A percentile compares a stretch with the other conserved stretches of the same genome.
Evolutionary conservation across 1,140 invertebrate genomes (phyloP).

Genomic region (Drosophila albomicans): DNA sequence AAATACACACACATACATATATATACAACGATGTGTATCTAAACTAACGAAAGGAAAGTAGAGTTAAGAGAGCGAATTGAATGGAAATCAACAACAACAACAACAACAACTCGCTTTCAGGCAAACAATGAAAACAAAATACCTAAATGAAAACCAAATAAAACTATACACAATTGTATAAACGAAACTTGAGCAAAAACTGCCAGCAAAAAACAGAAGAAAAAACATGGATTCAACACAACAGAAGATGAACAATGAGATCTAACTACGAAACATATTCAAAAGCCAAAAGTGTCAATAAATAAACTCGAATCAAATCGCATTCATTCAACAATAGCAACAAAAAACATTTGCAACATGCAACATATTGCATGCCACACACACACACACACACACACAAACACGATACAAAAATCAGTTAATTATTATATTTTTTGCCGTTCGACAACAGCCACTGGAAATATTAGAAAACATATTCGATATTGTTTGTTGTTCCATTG

Average conservation of each 20-base stretch:
- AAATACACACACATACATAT: background rate
- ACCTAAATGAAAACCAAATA: background rate
- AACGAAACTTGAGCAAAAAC: background rate
- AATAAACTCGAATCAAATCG: slow-evolving; percentile 19
- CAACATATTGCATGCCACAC: slow-evolving; percentile 14
- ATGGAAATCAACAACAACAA: background rate
- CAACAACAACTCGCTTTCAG: background rate
- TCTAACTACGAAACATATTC: background rate
- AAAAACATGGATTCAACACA: too few species aligned
- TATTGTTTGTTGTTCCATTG: slow-evolving; percentile 4
- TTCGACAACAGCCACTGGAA: background rate
- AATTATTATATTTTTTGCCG: slow-evolving; percentile 3
- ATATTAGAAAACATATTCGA: slow-evolving; percentile 12
- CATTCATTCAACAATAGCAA: slow-evolving; percentile 6
- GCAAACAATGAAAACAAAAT: slow-evolving; percentile 8
- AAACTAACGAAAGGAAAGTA: background rate
- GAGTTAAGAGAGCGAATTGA: slow-evolving; percentile 9
- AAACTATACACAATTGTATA: background rate
- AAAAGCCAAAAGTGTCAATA: slow-evolving; percentile 34
- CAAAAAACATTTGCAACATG: background rate
- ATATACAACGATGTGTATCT: background rate
- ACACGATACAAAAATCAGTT: background rate
- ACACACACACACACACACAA: slow-evolving; percentile 7
- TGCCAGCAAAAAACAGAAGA: background rate
- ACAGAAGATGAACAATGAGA: background rate